These are phyloP conservation scores for Marronus borbonicus DNA, from an alignment of 2,888 invertebrate genomes.

Conservation along the genomic window DNA sequence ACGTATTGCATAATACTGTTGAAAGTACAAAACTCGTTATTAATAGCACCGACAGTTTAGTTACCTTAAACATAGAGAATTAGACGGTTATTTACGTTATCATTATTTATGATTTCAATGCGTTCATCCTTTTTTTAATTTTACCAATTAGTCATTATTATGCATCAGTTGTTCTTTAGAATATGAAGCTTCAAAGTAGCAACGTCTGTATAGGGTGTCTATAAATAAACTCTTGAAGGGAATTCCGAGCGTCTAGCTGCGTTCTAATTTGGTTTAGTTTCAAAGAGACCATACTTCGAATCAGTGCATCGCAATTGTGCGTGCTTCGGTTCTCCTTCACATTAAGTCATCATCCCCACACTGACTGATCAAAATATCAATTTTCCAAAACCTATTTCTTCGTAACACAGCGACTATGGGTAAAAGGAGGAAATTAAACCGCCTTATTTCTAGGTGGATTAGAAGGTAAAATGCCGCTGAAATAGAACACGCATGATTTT, in stretches of 20 bases:
- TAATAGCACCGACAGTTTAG: too few relatives aligned
- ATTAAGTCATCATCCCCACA: neutral
- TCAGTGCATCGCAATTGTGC: constrained; percentile 43
- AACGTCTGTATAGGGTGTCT: constrained; percentile 54
- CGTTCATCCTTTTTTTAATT: neutral
- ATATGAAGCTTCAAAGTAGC: constrained; percentile 22
- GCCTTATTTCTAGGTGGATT: constrained; percentile 69
- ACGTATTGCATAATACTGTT: too few relatives aligned
- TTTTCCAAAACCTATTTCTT: neutral
- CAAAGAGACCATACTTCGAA: constrained; percentile 36
- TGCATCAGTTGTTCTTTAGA: constrained; percentile 20
- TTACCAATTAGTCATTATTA: constrained; percentile 41
- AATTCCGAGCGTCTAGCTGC: constrained; percentile 58
- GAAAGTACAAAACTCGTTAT: too few relatives aligned
- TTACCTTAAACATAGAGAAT: too few relatives aligned
- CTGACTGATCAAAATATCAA: neutral
- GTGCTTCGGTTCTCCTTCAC: constrained; percentile 4
- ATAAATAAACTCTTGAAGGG: constrained; percentile 58
- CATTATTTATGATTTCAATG: too few relatives aligned
- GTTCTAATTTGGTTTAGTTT: constrained; percentile 58
- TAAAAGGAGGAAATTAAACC: constrained; percentile 67
- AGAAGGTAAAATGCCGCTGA: constrained; percentile 64
- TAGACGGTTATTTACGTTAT: too few relatives aligned
- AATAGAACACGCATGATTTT: constrained; percentile 24
- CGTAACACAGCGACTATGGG: constrained; percentile 61